Conservation (phyloP, 2,888 invertebrate genomes). For the Trichogramma evanescens region DNA sequence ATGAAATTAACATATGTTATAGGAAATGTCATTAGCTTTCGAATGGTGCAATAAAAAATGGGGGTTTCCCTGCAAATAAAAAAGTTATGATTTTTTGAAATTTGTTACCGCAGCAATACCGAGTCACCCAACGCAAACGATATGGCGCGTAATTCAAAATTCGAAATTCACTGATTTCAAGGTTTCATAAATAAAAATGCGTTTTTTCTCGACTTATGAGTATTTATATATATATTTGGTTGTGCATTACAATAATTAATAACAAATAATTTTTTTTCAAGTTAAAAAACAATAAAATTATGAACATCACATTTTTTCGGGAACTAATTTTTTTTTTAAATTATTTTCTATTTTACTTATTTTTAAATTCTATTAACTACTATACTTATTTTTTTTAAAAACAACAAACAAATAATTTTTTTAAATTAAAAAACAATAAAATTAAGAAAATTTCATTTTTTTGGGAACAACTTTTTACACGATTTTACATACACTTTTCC, state of each 20-base stretch:
- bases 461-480: too few species aligned
- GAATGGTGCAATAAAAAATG: slow-evolving; percentile 25
- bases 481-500: too few species aligned
- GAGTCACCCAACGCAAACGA: slow-evolving; percentile 23
- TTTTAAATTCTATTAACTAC: too few species aligned
- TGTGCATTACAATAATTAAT: slow-evolving; percentile 21
- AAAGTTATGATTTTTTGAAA: background rate
- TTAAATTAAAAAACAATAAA: slow-evolving; percentile 20
- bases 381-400: slow-evolving; percentile 8
- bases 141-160: slow-evolving; percentile 24
- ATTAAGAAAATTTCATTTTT: slow-evolving; percentile 6
- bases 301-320: too few species aligned
- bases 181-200: too few species aligned
- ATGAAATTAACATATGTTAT: too few species aligned
- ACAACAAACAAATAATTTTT: slow-evolving; percentile 14
- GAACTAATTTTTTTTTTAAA: too few species aligned
- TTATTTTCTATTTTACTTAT: too few species aligned
- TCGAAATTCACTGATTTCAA: too few species aligned
- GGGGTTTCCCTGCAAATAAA: slow-evolving; percentile 14
- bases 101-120: background rate
- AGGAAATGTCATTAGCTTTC: too few species aligned
- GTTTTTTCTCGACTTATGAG: too few species aligned
- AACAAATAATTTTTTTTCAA: slow-evolving; percentile 8
- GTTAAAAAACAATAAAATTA: too few species aligned
- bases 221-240: slow-evolving; percentile 29